Conservation (phyloP, 1,140 invertebrate genomes). For the Archivesica marissinica region DNA sequence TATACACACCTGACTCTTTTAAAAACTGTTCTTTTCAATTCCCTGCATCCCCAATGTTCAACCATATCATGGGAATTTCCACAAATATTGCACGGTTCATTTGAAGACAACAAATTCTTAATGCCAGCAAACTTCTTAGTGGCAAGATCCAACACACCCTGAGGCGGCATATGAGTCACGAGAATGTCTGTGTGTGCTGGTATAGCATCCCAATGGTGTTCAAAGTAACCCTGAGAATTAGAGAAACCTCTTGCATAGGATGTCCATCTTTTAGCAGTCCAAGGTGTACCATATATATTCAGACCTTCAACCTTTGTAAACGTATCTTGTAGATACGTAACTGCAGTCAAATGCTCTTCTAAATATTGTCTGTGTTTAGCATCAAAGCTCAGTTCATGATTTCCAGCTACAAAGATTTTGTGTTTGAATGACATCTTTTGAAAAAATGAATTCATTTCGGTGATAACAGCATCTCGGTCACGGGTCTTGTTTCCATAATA, state of each 20-base stretch:
- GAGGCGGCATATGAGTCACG: constrained; percentile 55
- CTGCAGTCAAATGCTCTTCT: constrained; percentile 2
- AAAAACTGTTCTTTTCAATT: constrained; percentile 15
- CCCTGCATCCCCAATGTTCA: constrained; percentile 54
- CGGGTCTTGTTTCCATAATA: constrained; percentile 9
- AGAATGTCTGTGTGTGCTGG: constrained; percentile 50
- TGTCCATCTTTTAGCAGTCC: constrained; percentile 33
- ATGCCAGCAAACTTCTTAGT: constrained; percentile 23
- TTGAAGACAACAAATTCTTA: constrained; percentile 22
- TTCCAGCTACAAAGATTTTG: constrained; percentile 52
- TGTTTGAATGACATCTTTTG: constrained; percentile 32
- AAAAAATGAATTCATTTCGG: constrained; percentile 47
- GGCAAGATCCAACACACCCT: constrained; percentile 39
- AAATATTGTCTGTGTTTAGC: neutral
- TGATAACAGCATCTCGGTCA: neutral
- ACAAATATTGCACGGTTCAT: constrained; percentile 34
- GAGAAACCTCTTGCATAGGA: constrained; percentile 47
- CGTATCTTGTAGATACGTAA: constrained; percentile 50
- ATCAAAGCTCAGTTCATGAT: constrained; percentile 52
- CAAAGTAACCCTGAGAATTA: neutral
- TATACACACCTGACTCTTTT: constrained; percentile 30
- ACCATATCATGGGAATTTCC: neutral
- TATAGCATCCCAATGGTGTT: constrained; percentile 18
- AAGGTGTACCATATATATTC: constrained; percentile 51
- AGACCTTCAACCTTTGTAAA: constrained; percentile 41